These are phyloP conservation scores for Trachelus stipa DNA, from an alignment of 2,888 invertebrate species.

Conservation along the genomic window DNA sequence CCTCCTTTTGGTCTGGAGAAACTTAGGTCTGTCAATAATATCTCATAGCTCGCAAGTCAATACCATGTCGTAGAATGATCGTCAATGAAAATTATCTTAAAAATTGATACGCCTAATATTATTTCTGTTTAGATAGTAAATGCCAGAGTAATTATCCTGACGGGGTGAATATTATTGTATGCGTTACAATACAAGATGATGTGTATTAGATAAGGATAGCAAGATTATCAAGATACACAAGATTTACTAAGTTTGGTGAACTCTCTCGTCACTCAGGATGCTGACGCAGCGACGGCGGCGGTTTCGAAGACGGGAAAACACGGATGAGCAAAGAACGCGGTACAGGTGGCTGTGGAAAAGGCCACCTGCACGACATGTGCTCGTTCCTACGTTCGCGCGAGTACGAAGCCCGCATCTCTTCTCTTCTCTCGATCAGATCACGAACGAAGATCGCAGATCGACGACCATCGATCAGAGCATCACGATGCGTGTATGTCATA, in stretches of 20 bases:
- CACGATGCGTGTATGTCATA: not conserved
- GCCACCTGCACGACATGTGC: slow-evolving; percentile 48
- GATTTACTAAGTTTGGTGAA: not conserved
- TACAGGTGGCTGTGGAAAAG: slow-evolving; percentile 52
- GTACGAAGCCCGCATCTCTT: slow-evolving; percentile 9
- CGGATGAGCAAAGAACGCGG: slow-evolving; percentile 24
- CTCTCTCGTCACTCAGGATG: not conserved
- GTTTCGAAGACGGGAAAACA: not conserved
- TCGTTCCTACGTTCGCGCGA: slow-evolving; percentile 26
- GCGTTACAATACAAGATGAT: not conserved
- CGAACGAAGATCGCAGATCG: not conserved
- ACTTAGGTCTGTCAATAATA: not conserved
- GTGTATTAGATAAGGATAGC: not conserved
- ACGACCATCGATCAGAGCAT: not conserved
- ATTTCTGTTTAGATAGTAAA: not conserved
- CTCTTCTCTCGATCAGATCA: not conserved
- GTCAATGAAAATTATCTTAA: not conserved
- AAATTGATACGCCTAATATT: not conserved
- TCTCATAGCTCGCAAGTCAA: not conserved
- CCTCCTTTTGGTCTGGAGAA: not conserved
- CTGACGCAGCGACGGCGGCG: not conserved
- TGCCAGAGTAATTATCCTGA: not conserved
- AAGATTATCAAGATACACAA: not conserved
- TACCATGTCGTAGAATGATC: too few relatives aligned
- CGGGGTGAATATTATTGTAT: not conserved